Percentiles rank a stretch among this genome's conserved stretches.
phyloP scores from a whole-genome alignment of 2,888 invertebrate genomes.

The Sarcophaga caerulescens region DNA sequence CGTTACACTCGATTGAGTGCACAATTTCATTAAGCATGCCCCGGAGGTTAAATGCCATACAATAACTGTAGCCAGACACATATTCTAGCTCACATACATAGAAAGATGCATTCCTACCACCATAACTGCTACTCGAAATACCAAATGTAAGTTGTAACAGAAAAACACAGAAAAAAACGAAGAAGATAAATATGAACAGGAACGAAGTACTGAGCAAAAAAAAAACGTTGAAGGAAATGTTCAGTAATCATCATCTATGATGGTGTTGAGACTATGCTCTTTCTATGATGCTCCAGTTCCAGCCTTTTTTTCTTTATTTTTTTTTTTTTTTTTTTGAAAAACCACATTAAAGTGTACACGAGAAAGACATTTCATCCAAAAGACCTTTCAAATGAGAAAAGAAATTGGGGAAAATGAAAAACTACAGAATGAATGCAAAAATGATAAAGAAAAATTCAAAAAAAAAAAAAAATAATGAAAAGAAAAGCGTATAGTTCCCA shows the following conservation, averaged over 20 bases:
- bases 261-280: conserved; percentile 41
- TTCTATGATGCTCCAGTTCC: background rate
- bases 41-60: conserved; percentile 60
- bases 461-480: background rate
- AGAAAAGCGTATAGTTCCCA: background rate
- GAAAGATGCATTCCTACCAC: background rate
- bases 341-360: conserved; percentile 51
- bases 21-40: conserved; percentile 80
- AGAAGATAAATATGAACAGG: background rate
- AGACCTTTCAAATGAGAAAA: conserved; percentile 32
- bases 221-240: conserved; percentile 4
- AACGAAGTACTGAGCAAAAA: background rate
- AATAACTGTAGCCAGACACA: conserved; percentile 23
- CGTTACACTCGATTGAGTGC: conserved; percentile 80
- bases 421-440: conserved; percentile 1
- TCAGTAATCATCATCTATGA: conserved; percentile 52
- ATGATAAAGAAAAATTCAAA: background rate
- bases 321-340: conserved; percentile 21
- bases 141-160: background rate
- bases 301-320: background rate
- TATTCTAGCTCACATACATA: conserved; percentile 2
- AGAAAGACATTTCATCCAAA: conserved; percentile 49
- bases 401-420: conserved; percentile 37
- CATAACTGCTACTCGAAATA: conserved; percentile 19
- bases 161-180: too few species aligned